These are phyloP conservation scores for Teleogryllus occipitalis DNA, from an alignment of 1,140 invertebrate species.

Conservation along the genomic window DNA sequence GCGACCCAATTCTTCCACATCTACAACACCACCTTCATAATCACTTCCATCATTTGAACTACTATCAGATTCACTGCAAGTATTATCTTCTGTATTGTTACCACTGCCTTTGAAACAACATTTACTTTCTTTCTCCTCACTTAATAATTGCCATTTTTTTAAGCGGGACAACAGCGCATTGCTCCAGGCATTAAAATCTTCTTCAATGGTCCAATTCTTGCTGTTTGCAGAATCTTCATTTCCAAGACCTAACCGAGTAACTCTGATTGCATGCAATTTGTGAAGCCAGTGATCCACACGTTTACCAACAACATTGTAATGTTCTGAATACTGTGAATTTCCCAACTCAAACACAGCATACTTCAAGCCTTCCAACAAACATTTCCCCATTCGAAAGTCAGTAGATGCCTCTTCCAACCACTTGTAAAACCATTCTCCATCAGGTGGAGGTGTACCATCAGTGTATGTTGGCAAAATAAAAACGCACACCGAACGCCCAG, in stretches of 20 bases:
- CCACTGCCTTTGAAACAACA: not conserved
- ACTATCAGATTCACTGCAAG: slow-evolving; percentile 21
- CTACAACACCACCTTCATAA: slow-evolving; percentile 12
- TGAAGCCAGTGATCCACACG: slow-evolving; percentile 40
- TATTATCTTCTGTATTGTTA: not conserved
- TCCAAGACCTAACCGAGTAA: slow-evolving; percentile 37
- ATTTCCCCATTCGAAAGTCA: slow-evolving; percentile 49
- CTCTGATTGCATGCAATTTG: slow-evolving; percentile 36
- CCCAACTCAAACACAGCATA: slow-evolving; percentile 52
- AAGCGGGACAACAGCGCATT: slow-evolving; percentile 6
- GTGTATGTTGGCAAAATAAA: slow-evolving; percentile 50
- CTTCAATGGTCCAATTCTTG: slow-evolving; percentile 36
- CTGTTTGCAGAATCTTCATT: slow-evolving; percentile 44
- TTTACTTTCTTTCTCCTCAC: slow-evolving; percentile 6
- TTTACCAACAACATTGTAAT: slow-evolving; percentile 45
- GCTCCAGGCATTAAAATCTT: slow-evolving; percentile 34
- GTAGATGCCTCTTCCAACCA: slow-evolving; percentile 45
- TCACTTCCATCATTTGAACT: slow-evolving; percentile 8
- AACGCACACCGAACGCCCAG: slow-evolving; percentile 29
- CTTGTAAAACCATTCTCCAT: slow-evolving; percentile 45
- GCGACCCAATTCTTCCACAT: slow-evolving; percentile 17
- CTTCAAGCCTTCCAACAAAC: slow-evolving; percentile 38
- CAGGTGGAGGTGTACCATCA: slow-evolving; percentile 44
- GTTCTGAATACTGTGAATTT: slow-evolving; percentile 45
- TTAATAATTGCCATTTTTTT: slow-evolving; percentile 18